Evolutionary conservation across 2,113 vertebrate genomes (phyloP).

Genomic region (Hepsetus odoe): DNA sequence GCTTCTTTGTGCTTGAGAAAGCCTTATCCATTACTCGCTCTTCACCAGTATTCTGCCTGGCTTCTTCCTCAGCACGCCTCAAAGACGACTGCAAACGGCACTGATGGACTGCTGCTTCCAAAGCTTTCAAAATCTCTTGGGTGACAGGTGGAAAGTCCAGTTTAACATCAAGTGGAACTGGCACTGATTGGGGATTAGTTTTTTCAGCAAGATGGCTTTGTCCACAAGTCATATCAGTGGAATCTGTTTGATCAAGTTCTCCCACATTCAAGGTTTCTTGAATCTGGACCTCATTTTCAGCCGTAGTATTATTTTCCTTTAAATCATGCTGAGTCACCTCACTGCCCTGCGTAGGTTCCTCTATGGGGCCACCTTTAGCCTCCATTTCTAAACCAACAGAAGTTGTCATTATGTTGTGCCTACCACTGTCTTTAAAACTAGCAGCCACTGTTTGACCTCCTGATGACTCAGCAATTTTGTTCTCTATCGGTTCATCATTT

Average conservation of each 20-base stretch:
- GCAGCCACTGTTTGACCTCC: not conserved
- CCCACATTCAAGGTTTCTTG: not conserved
- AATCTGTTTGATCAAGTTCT: constrained; percentile 1
- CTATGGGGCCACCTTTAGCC: not conserved
- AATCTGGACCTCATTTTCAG: not conserved
- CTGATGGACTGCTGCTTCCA: constrained; percentile 63
- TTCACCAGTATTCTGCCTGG: constrained; percentile 14
- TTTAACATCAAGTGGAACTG: not conserved
- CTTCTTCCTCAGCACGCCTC: constrained; percentile 46
- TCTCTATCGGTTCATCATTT: not conserved
- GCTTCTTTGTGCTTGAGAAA: constrained; percentile 24
- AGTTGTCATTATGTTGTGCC: not conserved
- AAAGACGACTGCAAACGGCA: constrained; percentile 60
- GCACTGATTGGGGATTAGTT: not conserved
- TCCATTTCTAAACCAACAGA: constrained; percentile 6
- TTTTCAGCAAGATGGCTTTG: constrained; percentile 6
- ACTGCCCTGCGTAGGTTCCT: constrained; percentile 15
- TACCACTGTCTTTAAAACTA: not conserved
- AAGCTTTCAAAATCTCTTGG: constrained; percentile 57
- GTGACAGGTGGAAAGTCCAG: constrained; percentile 59
- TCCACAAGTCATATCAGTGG: not conserved
- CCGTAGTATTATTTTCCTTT: not conserved
- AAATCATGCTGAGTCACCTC: constrained; percentile 23
- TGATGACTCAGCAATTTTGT: constrained; percentile 6
- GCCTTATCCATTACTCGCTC: constrained; percentile 12